Evolutionary conservation across 2,113 vertebrate genomes (phyloP), one percentile per base, ranked within the genome.

Genomic region (Nettapus auritus): DNA sequence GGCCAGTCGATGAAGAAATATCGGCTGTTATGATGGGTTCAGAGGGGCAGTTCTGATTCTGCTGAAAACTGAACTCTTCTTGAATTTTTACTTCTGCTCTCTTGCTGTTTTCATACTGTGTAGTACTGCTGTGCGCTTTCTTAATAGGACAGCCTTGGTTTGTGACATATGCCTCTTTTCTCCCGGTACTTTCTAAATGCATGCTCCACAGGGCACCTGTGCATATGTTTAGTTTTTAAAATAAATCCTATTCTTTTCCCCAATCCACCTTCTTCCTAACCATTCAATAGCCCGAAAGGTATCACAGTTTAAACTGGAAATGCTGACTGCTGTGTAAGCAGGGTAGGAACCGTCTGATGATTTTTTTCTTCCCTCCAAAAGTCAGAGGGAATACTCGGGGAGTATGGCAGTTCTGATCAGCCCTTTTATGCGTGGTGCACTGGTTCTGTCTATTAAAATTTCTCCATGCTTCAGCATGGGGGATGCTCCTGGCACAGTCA

Each of bases 191-290:
- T 91, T 55, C 38, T 62, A 40, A 55, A n/a, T 78, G 48, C 23
- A 53, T 31, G 29, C 16, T 88, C 62, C 66, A 38, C 40, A 57
- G 26, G 25, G 14, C 22, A 85, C 71, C 17, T 36, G 28, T 68
- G 19, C 26, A 4, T 40, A 3, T 68, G 11, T 16, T 64, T 36
- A 29, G 8, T 64, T 74, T 69, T 52, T 36, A 1, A 40, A 71
- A 48, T 48, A 75, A 74, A 14, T 38, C 9, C 12, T 34, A 0
- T 66, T 86, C 60, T 2, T 3, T 73, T 76, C 14, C n/a, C 15
- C 5, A 67, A 0, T 4, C 3, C 10, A 83, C 4, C 18, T 70
- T 73, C 7, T 6, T 7, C 7, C 2, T 4, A 64, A 0, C 16
- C 64, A 14, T 42, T 82, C 31, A 46, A 1, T 50, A 55, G 33